phyloP scores from a whole-genome alignment of 2,797 vertebrate genomes.

The Alcedo atthis region DNA sequence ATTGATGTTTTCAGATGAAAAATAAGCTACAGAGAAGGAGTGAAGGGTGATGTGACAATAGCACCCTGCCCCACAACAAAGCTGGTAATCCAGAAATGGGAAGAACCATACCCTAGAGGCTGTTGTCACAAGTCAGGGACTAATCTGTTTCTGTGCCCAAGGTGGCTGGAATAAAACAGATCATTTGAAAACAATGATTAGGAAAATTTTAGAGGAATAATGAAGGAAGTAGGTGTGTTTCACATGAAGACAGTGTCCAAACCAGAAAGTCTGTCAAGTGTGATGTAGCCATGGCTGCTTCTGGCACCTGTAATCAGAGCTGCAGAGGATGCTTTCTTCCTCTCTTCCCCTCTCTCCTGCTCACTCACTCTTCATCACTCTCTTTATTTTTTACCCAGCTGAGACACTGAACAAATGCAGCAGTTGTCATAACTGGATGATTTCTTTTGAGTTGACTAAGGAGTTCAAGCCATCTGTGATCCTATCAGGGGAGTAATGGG shows the following conservation, averaged over 20 bases:
- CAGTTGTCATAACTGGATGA: not conserved
- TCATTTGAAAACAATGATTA: not conserved
- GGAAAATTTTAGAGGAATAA: not conserved
- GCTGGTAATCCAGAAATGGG: not conserved
- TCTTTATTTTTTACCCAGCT: not conserved
- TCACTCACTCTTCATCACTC: not conserved
- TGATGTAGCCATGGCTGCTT: not conserved
- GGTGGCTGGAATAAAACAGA: not conserved
- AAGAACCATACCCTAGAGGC: not conserved
- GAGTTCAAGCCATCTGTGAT: slow-evolving; percentile 15
- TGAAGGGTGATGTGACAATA: not conserved
- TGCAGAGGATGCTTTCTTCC: not conserved
- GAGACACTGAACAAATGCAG: not conserved
- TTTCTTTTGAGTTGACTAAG: not conserved
- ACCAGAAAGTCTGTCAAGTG: not conserved
- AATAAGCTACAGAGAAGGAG: not conserved
- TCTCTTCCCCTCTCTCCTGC: not conserved
- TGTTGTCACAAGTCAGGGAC: too few species aligned
- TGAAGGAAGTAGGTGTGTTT: not conserved
- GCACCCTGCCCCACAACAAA: not conserved
- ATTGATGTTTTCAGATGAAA: not conserved
- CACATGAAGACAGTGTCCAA: not conserved
- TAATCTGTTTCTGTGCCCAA: not conserved
- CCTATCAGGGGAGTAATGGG: not conserved
- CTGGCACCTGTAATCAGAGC: not conserved